phyloP scores from a whole-genome alignment of 2,888 invertebrate genomes.

The Andrena trimmerana region DNA sequence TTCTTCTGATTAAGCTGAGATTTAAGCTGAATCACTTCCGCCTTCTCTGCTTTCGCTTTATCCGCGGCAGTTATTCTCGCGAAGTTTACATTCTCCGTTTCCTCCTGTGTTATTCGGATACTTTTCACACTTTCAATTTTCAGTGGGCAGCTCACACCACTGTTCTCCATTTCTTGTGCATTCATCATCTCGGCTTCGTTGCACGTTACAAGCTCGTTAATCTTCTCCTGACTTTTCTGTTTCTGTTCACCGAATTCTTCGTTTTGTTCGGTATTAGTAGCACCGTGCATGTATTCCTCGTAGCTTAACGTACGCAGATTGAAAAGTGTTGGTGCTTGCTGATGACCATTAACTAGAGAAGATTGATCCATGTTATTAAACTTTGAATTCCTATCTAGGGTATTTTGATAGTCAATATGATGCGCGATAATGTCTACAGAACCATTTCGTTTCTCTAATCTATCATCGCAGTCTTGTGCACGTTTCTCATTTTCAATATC shows the following conservation, averaged over 20 bases:
- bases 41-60: slow-evolving; percentile 48
- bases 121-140: slow-evolving; percentile 70
- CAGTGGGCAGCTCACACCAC: slow-evolving; percentile 55
- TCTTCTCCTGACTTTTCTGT: slow-evolving; percentile 32
- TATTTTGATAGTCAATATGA: slow-evolving; percentile 47
- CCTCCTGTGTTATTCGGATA: slow-evolving; percentile 54
- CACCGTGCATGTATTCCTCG: slow-evolving; percentile 80
- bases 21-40: slow-evolving; percentile 65
- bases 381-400: slow-evolving; percentile 38
- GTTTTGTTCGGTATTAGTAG: slow-evolving; percentile 39
- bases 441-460: slow-evolving; percentile 72
- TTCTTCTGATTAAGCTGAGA: slow-evolving; percentile 71
- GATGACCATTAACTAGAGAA: slow-evolving; percentile 69
- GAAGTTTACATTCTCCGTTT: slow-evolving; percentile 47
- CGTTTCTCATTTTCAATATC: slow-evolving; percentile 49
- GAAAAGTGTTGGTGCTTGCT: slow-evolving; percentile 62
- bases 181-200: slow-evolving; percentile 58
- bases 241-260: slow-evolving; percentile 25
- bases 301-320: slow-evolving; percentile 76
- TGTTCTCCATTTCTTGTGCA: slow-evolving; percentile 53
- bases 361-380: slow-evolving; percentile 45
- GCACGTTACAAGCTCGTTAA: slow-evolving; percentile 42
- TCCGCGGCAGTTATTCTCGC: slow-evolving; percentile 40
- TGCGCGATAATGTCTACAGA: slow-evolving; percentile 57
- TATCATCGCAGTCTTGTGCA: slow-evolving; percentile 32